Percentiles rank a stretch among this genome's conserved stretches.
These are phyloP conservation scores for Euspilapteryx auroguttella DNA, from an alignment of 2,888 invertebrate species.

Conservation along the genomic window DNA sequence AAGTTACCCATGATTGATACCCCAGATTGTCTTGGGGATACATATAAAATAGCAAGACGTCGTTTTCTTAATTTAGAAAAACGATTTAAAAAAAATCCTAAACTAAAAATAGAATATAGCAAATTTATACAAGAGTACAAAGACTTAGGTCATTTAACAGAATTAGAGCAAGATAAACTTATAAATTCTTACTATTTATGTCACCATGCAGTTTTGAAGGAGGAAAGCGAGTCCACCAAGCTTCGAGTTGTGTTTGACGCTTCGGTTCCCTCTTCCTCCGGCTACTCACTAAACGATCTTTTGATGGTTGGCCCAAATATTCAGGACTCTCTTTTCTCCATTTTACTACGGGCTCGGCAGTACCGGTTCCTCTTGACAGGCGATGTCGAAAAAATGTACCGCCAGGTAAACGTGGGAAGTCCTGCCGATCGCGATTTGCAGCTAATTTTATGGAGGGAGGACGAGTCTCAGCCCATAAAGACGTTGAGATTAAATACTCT, in stretches of 20 bases:
- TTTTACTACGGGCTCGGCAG: constrained; percentile 9
- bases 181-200: constrained; percentile 8
- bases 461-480: constrained; percentile 5
- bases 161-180: constrained; percentile 1
- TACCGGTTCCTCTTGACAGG: constrained; percentile 11
- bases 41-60: constrained; percentile 9
- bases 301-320: constrained; percentile 12
- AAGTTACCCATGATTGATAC: constrained; percentile 3
- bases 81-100: constrained; percentile 3
- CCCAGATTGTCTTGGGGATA: constrained; percentile 8
- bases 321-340: constrained; percentile 11
- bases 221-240: constrained; percentile 9
- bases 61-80: constrained; percentile 9
- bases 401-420: constrained; percentile 7
- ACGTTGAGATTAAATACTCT: constrained; percentile 13
- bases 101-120: constrained; percentile 5
- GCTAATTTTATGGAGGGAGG: constrained; percentile 10
- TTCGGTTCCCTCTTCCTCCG: constrained; percentile 10
- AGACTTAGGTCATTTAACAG: constrained; percentile 7
- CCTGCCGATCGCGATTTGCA: constrained; percentile 9
- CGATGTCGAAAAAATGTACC: constrained; percentile 13
- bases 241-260: constrained; percentile 12
- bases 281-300: constrained; percentile 11
- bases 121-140: constrained; percentile 8
- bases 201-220: constrained; percentile 10